phyloP scores from a whole-genome alignment of 2,888 invertebrate genomes.

The Artemia sinica region DNA sequence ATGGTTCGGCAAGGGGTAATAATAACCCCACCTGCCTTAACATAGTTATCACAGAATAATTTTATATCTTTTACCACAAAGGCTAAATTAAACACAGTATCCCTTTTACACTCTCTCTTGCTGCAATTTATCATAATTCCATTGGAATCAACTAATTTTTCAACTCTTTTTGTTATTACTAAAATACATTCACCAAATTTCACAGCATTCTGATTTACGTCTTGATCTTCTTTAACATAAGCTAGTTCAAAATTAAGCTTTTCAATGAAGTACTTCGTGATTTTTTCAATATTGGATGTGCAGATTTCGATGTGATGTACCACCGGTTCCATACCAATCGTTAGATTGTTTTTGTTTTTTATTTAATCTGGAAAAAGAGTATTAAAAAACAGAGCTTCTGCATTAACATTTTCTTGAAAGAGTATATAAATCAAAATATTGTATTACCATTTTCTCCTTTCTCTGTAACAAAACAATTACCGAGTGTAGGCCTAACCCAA shows the following conservation, averaged over 20 bases:
- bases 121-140: constrained; percentile 26
- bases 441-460: too few species aligned
- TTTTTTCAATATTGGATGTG: constrained; percentile 16
- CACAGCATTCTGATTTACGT: constrained; percentile 29
- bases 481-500: too few species aligned
- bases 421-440: too few species aligned
- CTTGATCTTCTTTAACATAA: constrained; percentile 23
- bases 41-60: constrained; percentile 24
- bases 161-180: constrained; percentile 27
- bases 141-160: constrained; percentile 24
- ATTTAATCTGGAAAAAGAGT: too few species aligned
- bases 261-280: constrained; percentile 15
- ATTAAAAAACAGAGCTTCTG: too few species aligned
- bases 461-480: too few species aligned
- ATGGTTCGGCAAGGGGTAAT: constrained; percentile 28
- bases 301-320: constrained; percentile 22
- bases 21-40: constrained; percentile 28
- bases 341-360: too few species aligned
- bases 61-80: constrained; percentile 31
- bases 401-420: too few species aligned
- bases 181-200: constrained; percentile 28
- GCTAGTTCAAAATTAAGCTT: constrained; percentile 20
- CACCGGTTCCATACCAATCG: neutral
- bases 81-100: constrained; percentile 34
- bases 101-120: constrained; percentile 24